A percentile compares a stretch with the other conserved stretches of the same genome.
Conservation (phyloP, 2,113 vertebrate genomes). For the Siniperca knerii region DNA sequence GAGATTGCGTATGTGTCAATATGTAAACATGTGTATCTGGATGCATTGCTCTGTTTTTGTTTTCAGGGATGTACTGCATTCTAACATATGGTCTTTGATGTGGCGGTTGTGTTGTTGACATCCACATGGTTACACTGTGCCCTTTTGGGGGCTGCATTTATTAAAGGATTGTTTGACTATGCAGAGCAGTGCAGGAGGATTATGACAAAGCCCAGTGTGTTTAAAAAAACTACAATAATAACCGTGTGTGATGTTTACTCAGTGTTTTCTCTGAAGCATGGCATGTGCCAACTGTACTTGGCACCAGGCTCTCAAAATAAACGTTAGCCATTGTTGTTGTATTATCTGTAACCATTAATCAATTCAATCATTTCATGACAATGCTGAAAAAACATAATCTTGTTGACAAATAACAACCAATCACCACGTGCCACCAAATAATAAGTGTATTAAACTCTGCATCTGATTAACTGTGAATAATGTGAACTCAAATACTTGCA, state of each 20-base stretch:
- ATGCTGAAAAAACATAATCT: background rate
- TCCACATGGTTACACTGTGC: conserved; percentile 42
- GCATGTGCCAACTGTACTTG: conserved; percentile 2
- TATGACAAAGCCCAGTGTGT: conserved; percentile 45
- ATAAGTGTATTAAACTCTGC: background rate
- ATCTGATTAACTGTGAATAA: background rate
- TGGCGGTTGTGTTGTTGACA: conserved; percentile 60
- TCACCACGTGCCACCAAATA: background rate
- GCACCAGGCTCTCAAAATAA: conserved; percentile 15
- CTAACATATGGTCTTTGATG: conserved; percentile 55
- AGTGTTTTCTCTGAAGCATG: conserved; percentile 3
- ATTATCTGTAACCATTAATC: background rate
- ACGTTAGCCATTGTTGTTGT: background rate
- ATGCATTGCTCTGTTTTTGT: conserved; percentile 72
- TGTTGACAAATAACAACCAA: background rate
- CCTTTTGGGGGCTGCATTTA: conserved; percentile 63
- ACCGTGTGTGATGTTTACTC: conserved; percentile 41
- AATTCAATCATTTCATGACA: background rate
- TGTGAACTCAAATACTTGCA: background rate
- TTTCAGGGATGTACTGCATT: conserved; percentile 59
- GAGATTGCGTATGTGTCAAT: conserved; percentile 69
- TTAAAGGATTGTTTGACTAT: conserved; percentile 65
- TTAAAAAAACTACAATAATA: conserved; percentile 38
- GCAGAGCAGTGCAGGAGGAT: conserved; percentile 49
- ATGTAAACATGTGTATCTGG: conserved; percentile 77